Percentiles rank a stretch among this genome's conserved stretches.
These are phyloP conservation scores for Idaea aversata DNA, from an alignment of 2,888 invertebrate species.

Conservation along the genomic window DNA sequence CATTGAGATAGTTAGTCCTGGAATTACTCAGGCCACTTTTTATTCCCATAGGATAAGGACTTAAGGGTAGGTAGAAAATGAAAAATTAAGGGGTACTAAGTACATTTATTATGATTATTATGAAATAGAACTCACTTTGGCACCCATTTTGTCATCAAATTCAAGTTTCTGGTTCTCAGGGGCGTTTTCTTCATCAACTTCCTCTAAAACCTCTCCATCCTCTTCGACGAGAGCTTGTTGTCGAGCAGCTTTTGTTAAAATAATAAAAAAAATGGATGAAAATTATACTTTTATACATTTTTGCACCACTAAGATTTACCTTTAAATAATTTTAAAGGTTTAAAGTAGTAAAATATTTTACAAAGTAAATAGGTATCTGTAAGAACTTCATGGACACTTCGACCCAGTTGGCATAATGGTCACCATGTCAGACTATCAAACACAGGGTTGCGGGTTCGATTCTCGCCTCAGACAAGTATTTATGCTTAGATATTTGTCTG, in stretches of 20 bases:
- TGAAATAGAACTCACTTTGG: constrained; percentile 79
- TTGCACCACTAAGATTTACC: background rate
- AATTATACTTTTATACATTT: no score
- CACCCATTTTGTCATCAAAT: constrained; percentile 90
- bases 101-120: background rate
- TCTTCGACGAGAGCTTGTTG: constrained; percentile 71
- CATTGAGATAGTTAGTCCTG: no score
- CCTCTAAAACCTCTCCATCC: constrained; percentile 75
- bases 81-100: background rate
- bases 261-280: background rate
- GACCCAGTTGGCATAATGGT: no score
- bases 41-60: no score
- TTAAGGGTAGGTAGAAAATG: background rate
- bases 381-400: no score
- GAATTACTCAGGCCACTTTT: no score
- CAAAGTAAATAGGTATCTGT: no score
- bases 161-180: constrained; percentile 55
- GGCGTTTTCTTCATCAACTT: constrained; percentile 68
- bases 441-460: no score
- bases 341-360: no score
- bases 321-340: background rate
- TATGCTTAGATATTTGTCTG: no score
- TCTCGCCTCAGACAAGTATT: no score
- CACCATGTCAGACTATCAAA: no score
- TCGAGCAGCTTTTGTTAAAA: constrained; percentile 53